Evolutionary conservation across 1,140 invertebrate species (phyloP).

Genomic region (Nasonia longicornis): DNA sequence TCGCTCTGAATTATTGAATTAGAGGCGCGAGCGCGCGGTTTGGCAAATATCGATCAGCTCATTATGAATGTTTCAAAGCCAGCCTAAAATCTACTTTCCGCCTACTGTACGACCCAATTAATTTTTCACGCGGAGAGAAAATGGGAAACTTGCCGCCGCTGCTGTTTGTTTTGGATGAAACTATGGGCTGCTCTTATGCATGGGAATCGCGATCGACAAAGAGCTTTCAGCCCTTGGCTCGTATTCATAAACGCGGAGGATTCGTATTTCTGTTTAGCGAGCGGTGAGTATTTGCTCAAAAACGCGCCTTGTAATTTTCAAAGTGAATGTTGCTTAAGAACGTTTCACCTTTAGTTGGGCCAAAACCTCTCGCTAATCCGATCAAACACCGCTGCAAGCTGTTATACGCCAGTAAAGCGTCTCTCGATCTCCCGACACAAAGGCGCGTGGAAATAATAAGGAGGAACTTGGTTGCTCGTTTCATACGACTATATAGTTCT

Average conservation of each 20-base stretch:
- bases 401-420: not conserved
- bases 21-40: not conserved
- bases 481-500: slow-evolving; percentile 5
- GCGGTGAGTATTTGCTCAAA: no score
- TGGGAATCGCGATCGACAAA: no score
- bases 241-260: no score
- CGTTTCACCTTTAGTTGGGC: not conserved
- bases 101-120: not conserved
- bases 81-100: not conserved
- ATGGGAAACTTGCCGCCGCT: not conserved
- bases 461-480: not conserved
- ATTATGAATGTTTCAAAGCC: slow-evolving; percentile 33
- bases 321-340: not conserved
- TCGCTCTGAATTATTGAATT: slow-evolving; percentile 13
- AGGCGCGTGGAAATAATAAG: not conserved
- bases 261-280: no score
- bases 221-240: no score
- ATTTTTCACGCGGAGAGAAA: not conserved
- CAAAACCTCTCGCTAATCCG: not conserved
- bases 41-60: slow-evolving; percentile 11
- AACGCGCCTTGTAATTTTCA: not conserved
- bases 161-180: not conserved
- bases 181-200: not conserved
- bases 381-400: not conserved
- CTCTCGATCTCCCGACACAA: no score